Evolutionary conservation across 2,888 invertebrate genomes (phyloP).

Genomic region (Chirona hameri): DNA sequence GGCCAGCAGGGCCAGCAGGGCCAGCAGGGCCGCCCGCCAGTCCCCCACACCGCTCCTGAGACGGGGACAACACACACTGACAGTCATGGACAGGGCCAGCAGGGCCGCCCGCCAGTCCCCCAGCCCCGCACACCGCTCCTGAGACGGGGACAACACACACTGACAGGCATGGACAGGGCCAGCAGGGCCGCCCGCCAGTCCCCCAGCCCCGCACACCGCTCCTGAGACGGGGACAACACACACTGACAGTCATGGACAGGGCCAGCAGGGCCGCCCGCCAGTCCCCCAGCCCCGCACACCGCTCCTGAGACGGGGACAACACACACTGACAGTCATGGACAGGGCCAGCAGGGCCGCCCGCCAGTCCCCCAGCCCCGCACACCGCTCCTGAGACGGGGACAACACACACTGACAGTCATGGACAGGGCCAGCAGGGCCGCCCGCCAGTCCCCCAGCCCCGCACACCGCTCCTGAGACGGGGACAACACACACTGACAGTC

Average conservation of each 20-base stretch:
- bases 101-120: background rate
- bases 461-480: constrained; percentile 6
- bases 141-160: background rate
- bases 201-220: background rate
- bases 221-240: background rate
- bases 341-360: background rate
- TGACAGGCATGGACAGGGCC: background rate
- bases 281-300: background rate
- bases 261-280: background rate
- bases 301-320: background rate
- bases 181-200: background rate
- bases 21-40: background rate
- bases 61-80: background rate
- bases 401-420: too few species aligned
- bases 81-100: background rate
- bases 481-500: too few species aligned
- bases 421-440: background rate
- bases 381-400: constrained; percentile 6
- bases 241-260: background rate
- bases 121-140: constrained; percentile 1
- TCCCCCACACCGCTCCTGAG: constrained; percentile 12
- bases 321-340: background rate
- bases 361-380: background rate
- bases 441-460: background rate
- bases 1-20: too few species aligned